These are phyloP conservation scores for Natrix natrix DNA, from an alignment of 2,797 vertebrate species.

Conservation along the genomic window DNA sequence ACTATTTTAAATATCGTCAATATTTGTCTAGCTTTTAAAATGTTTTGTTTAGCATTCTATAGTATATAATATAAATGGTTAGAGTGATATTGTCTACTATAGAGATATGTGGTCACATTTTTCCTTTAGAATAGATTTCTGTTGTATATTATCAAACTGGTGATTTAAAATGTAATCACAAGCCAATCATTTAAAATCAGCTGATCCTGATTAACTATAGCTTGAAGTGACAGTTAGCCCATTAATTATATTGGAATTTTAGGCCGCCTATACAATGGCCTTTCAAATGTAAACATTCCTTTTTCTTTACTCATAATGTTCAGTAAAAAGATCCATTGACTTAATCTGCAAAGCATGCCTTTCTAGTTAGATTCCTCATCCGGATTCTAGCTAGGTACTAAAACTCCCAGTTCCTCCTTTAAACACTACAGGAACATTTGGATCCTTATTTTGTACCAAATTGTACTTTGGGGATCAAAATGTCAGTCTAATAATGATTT, in stretches of 20 bases:
- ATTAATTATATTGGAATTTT: constrained; percentile 18
- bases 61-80: neutral
- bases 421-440: neutral
- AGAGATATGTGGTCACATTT: neutral
- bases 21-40: neutral
- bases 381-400: neutral
- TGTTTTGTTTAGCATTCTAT: neutral
- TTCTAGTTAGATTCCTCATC: neutral
- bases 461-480: neutral
- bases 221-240: neutral
- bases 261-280: neutral
- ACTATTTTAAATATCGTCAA: neutral
- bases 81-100: neutral
- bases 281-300: constrained; percentile 6
- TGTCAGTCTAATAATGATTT: neutral
- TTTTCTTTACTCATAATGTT: neutral
- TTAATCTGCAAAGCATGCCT: neutral
- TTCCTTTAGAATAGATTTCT: neutral
- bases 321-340: neutral
- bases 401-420: neutral
- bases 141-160: neutral
- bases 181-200: constrained; percentile 5
- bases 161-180: neutral
- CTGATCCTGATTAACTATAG: neutral
- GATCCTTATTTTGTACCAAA: neutral